Evolutionary conservation across 2,797 vertebrate genomes (phyloP).

Genomic region (Phoebastria nigripes): DNA sequence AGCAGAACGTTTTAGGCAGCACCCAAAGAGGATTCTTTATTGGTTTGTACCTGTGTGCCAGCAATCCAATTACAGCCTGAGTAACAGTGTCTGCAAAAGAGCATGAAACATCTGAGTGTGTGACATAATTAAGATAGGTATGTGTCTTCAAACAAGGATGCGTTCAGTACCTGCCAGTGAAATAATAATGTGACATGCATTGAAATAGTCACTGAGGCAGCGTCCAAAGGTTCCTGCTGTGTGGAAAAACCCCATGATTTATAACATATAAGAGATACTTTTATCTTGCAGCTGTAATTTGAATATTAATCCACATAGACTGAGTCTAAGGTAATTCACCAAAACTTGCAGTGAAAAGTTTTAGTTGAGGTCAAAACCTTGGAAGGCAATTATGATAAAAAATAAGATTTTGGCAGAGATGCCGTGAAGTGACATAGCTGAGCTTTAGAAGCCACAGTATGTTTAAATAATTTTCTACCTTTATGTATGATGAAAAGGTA

Average conservation of each 20-base stretch:
- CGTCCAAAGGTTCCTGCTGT: neutral
- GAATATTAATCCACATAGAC: neutral
- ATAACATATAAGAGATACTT: neutral
- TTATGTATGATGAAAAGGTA: neutral
- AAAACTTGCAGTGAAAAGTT: neutral
- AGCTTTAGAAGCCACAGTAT: neutral
- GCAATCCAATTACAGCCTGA: neutral
- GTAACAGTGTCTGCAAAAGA: neutral
- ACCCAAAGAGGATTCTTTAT: neutral
- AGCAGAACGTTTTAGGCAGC: neutral
- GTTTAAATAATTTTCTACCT: neutral
- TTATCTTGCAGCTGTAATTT: neutral
- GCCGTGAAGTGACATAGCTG: neutral
- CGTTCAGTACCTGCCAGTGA: neutral
- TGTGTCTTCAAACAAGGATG: neutral
- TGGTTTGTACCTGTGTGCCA: neutral
- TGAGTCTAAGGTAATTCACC: neutral
- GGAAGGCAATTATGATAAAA: neutral
- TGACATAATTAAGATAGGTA: neutral
- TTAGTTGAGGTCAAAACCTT: neutral
- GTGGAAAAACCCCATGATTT: neutral
- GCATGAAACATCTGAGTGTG: neutral
- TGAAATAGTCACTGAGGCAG: neutral
- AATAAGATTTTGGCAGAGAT: neutral
- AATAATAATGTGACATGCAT: neutral